Base-by-base conservation (phyloP, 2,113 vertebrate species). In the Anguilla japonica region DNA sequence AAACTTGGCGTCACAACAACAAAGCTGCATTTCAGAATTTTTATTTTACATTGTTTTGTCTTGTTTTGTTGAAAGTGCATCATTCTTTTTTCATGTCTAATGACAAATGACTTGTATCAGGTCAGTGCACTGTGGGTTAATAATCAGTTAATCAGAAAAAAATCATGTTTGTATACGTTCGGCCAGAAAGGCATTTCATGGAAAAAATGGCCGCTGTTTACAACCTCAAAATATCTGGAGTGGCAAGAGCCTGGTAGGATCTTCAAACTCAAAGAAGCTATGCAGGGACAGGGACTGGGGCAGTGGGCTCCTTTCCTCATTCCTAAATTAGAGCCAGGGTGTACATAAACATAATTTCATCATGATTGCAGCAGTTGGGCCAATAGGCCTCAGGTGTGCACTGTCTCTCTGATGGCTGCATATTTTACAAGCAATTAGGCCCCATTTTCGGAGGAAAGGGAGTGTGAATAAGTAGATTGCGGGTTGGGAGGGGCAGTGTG, bases 161-260 rank as follows among this genome's bases (percentile, higher is more conserved):
- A 75, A 67, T 26, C 18, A 67, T 67, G 18, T 67, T 67, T 75
- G 60, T 26, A 67, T 67, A 6, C 71, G 0, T 75, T 75, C 71
- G 34, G 71, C 71, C 71, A 75, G 11, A n/a, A 75, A 14, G 60
- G 14, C 60, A 67, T 20, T 20, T 2, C 60, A 67, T 67, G 60
- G 34, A 67, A 20, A 26, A 67, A 67, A 67, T 67, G 20, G 60
- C 18, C 20, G 60, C 9, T 67, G 60, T 67, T 67, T 22, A 67
- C 60, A 26, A 26, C 60, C 60, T 67, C 60, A 67, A 20, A 67
- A 67, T 67, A 26, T 60, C 57, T 82, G 84, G 75, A 89, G 84
- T 78, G 82, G 57, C 13, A 81, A 75, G 80, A 85, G n/a, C 85
- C 20, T 78, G 81, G 60, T 75, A 85, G 84, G 88, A 6, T 46